phyloP scores from a whole-genome alignment of 2,113 vertebrate genomes.

The Phalacrocorax aristotelis region DNA sequence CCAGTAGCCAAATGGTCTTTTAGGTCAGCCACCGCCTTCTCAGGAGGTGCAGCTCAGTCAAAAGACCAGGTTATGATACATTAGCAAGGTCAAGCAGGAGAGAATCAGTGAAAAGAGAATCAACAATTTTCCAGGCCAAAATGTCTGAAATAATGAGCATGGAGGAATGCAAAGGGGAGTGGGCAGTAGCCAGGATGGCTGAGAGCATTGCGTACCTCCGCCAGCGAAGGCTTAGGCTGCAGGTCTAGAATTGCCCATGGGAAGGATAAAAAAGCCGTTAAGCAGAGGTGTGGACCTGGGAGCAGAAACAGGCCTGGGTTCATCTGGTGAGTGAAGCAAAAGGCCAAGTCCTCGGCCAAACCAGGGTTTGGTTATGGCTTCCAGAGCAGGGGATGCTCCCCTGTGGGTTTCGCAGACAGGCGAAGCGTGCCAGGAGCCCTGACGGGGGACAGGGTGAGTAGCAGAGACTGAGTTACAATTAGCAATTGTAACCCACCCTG shows the following conservation, averaged over 20 bases:
- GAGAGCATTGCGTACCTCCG: background rate
- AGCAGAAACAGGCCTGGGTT: background rate
- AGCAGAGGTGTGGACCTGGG: slow-evolving; percentile 43
- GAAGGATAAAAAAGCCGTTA: slow-evolving; percentile 44
- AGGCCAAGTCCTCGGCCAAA: background rate
- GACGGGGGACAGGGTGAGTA: background rate
- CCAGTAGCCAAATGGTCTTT: background rate
- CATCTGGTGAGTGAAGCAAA: background rate
- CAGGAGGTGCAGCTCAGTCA: background rate
- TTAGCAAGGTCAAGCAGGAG: background rate
- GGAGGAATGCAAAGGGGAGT: slow-evolving; percentile 25
- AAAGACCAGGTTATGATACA: background rate
- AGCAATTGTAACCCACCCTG: background rate
- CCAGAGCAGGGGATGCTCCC: background rate
- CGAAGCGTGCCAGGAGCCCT: background rate
- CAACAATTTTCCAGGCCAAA: background rate
- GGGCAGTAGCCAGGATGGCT: slow-evolving; percentile 27
- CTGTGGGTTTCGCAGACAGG: background rate
- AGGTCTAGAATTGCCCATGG: slow-evolving; percentile 4
- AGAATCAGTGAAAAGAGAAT: background rate
- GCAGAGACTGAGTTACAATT: background rate
- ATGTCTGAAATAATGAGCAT: background rate
- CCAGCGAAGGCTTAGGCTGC: slow-evolving; percentile 21
- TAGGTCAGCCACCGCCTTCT: background rate
- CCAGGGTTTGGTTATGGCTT: background rate